Conservation (phyloP, 1,140 invertebrate species). For the Aphelenchoides avenae region DNA sequence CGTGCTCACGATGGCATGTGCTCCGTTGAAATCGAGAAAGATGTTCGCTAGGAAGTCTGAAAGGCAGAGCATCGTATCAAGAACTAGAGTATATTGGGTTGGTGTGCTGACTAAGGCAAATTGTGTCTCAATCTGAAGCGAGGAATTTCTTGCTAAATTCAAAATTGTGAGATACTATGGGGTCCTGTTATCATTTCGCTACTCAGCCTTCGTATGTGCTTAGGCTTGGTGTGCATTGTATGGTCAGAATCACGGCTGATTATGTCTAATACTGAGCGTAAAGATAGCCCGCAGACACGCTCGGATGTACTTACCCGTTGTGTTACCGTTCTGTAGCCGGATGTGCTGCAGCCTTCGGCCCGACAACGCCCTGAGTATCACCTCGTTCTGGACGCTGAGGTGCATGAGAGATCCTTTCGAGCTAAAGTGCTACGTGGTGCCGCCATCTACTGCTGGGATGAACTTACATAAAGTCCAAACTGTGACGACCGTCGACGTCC, state of each 20-base stretch:
- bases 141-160: no score
- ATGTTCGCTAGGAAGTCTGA: background rate
- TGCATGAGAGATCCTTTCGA: slow-evolving; percentile 18
- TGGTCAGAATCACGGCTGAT: no score
- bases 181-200: no score
- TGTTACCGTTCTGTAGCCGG: slow-evolving; percentile 23
- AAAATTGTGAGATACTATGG: no score
- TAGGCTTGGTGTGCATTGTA: no score
- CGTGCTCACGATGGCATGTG: slow-evolving; percentile 37
- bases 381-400: slow-evolving; percentile 30
- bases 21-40: slow-evolving; percentile 16
- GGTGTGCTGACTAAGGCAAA: background rate
- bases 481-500: slow-evolving; percentile 10
- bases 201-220: no score
- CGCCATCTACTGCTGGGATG: background rate
- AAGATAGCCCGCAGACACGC: no score
- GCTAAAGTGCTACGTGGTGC: slow-evolving; percentile 2
- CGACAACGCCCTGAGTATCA: slow-evolving; percentile 29
- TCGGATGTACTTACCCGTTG: slow-evolving; percentile 23
- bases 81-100: background rate
- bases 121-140: no score
- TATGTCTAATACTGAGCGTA: no score
- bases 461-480: slow-evolving; percentile 21
- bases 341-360: slow-evolving; percentile 31
- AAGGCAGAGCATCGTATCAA: background rate